A percentile compares a stretch with the other conserved stretches of the same genome.
These are phyloP conservation scores for Lycopodina hypogea DNA, from an alignment of 37 sponge, comb jelly and placozoan genomes.

Conservation along the genomic window DNA sequence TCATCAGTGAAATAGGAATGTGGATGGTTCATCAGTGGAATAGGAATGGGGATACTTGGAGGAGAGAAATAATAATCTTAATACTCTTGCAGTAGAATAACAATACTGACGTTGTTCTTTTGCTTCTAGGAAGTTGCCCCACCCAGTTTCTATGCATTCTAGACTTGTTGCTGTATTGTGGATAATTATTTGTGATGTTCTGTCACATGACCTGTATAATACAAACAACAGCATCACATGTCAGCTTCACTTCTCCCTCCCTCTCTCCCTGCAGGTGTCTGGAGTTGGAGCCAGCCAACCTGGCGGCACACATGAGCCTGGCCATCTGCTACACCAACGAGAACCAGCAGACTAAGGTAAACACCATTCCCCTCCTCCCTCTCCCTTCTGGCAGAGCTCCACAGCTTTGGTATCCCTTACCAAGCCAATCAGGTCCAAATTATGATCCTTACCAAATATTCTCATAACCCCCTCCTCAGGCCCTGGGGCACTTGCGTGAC, in stretches of 20 bases:
- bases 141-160: too few species aligned
- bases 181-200: too few species aligned
- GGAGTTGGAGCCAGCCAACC: constrained; percentile 65
- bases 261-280: constrained; percentile 45
- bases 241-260: not conserved
- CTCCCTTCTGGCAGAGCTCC: constrained; percentile 16
- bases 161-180: too few species aligned
- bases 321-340: constrained; percentile 95
- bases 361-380: not conserved
- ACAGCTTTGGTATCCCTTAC: not conserved
- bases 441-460: not conserved
- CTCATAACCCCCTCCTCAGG: constrained; percentile 21
- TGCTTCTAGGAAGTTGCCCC: too few species aligned
- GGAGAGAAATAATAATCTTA: too few species aligned
- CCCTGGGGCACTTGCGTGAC: constrained; percentile 31
- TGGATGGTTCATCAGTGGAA: too few species aligned
- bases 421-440: not conserved
- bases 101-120: too few species aligned
- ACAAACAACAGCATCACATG: too few species aligned
- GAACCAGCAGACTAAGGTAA: constrained; percentile 48
- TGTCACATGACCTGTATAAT: too few species aligned
- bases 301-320: constrained; percentile 69
- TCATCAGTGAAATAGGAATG: too few species aligned
- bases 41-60: too few species aligned
- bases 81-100: too few species aligned